A percentile compares a stretch with the other conserved stretches of the same genome.
phyloP scores from a whole-genome alignment of 2,888 invertebrate genomes.

The Ectemnius cavifrons region DNA sequence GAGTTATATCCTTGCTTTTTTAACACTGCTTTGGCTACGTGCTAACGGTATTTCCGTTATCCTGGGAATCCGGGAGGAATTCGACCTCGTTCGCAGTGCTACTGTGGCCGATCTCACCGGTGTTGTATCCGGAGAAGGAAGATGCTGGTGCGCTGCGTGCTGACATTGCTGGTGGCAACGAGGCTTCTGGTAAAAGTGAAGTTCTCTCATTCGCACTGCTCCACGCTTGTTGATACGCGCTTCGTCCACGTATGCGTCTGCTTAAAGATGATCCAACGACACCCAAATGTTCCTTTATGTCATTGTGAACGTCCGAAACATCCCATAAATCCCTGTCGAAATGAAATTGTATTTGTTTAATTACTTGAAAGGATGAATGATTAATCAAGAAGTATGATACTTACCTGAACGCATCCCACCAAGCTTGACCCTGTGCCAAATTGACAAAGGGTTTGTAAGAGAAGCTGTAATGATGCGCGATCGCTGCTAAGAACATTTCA shows the following conservation, averaged over 20 bases:
- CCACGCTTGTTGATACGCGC: constrained; percentile 86
- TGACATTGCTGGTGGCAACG: constrained; percentile 44
- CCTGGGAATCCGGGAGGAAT: constrained; percentile 57
- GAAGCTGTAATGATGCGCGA: constrained; percentile 97
- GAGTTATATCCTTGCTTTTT: too few relatives aligned
- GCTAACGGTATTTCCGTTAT: constrained; percentile 58
- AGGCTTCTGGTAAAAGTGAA: constrained; percentile 68
- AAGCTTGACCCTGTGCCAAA: constrained; percentile 74
- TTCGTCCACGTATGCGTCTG: constrained; percentile 87
- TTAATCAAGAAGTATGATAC: background rate
- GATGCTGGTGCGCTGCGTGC: constrained; percentile 64
- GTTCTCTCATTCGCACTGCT: constrained; percentile 78
- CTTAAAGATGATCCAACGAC: constrained; percentile 92
- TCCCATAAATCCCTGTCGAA: constrained; percentile 91
- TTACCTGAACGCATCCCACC: constrained; percentile 77
- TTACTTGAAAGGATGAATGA: background rate
- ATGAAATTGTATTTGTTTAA: background rate
- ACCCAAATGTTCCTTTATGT: constrained; percentile 94
- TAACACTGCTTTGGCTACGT: constrained; percentile 51
- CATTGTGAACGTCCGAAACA: constrained; percentile 95
- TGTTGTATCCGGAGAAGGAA: constrained; percentile 63
- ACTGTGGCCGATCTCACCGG: constrained; percentile 58
- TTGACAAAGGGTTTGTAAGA: constrained; percentile 92
- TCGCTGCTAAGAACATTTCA: constrained; percentile 97
- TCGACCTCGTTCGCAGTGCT: constrained; percentile 57